Percentiles rank a stretch among this genome's conserved stretches.
Evolutionary conservation across 2,113 vertebrate species (phyloP).

Genomic region (Paedocypris sp.): DNA sequence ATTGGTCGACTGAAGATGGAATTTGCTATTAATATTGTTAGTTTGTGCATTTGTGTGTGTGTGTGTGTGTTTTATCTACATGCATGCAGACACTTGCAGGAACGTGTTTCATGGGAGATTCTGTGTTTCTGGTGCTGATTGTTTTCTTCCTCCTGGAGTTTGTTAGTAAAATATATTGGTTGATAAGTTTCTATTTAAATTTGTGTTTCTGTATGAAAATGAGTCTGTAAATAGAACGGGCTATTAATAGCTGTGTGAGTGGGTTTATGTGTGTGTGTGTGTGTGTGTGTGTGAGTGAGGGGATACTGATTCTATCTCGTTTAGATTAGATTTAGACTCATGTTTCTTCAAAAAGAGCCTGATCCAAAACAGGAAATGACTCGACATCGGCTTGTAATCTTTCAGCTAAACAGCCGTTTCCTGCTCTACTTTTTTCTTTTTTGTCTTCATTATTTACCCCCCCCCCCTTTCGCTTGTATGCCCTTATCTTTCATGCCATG

Average conservation of each 20-base stretch:
- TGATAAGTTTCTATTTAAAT: neutral
- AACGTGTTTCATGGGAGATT: no score
- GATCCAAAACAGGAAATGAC: slow-evolving; percentile 60
- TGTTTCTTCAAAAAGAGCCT: slow-evolving; percentile 25
- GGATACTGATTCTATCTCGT: slow-evolving; percentile 32
- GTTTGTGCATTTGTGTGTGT: no score
- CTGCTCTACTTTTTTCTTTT: slow-evolving; percentile 56
- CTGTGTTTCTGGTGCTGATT: no score
- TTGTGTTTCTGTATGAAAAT: slow-evolving; percentile 20
- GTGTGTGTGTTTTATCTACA: no score
- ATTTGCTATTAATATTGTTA: no score
- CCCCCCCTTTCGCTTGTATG: neutral
- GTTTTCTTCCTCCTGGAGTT: neutral
- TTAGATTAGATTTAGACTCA: neutral
- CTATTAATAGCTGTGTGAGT: slow-evolving; percentile 27
- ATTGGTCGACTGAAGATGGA: no score
- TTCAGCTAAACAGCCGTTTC: slow-evolving; percentile 61
- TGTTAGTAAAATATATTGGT: neutral
- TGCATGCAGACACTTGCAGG: no score
- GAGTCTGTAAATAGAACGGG: slow-evolving; percentile 11
- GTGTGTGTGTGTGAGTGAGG: no score
- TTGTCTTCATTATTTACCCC: neutral
- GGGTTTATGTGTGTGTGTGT: no score
- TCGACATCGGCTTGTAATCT: slow-evolving; percentile 46
- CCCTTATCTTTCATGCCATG: no score